Evolutionary conservation across 1,140 invertebrate genomes (phyloP), one percentile per base, ranked within the genome.

Genomic region (Monomorium pharaonis): DNA sequence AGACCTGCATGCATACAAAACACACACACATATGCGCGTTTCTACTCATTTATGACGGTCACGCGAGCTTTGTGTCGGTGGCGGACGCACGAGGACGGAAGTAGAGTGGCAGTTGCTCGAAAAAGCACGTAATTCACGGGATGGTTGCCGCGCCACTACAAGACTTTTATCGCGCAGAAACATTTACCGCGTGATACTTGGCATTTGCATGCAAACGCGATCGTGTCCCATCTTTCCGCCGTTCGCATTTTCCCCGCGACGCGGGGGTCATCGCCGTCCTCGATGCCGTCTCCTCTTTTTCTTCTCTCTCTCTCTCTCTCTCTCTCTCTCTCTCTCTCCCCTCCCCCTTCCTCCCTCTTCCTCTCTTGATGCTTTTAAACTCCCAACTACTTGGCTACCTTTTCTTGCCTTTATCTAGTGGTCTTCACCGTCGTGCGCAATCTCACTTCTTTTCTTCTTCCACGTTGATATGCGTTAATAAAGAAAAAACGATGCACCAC

Each of bases 141-240:
- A 91, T 88, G 85, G 67, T 81, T 89, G 85, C 86, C 63, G 84
- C 85, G 77, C 83, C 49, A 83, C 76, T 91, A 91, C 92, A 91
- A 87, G 90, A 93, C 90, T 92, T 92, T 93, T 92, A 92, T 93
- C 90, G 90, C 86, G 88, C 67, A 91, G 92, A 93, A 92, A 92
- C 92, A 91, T 93, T 93, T 93, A 92, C 91, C 92, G 87, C 84
- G 74, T n/a, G 24, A 47, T 63, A 27, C 80, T 47, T 58, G 30
- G 81, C 85, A 93, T 93, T 93, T 93, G 92, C 92, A 93, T 92
- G 90, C 84, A 92, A 93, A 92, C 91, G 89, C 89, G 92, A 92
- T 92, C 86, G 77, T 37, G 76, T 87, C 87, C 84, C 90, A 87
- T 89, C 86, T 88, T 89, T 76, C 80, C 85, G 54, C 78, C 84